A percentile compares a stretch with the other conserved stretches of the same genome.
phyloP scores from a whole-genome alignment of 2,797 vertebrate genomes.

The Spinibarbus caldwelli region DNA sequence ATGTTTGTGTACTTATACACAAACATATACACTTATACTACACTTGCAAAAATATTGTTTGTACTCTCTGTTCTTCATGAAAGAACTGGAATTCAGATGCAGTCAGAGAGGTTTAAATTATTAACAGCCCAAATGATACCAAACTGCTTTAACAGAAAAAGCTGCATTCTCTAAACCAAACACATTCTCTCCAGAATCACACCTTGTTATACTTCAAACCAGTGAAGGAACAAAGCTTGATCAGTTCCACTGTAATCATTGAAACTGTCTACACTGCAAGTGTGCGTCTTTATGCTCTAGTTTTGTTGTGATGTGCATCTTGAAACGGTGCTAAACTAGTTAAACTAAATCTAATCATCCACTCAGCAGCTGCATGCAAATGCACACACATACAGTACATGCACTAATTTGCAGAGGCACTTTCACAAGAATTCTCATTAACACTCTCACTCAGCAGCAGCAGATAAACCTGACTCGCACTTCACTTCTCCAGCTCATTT shows the following conservation, averaged over 20 bases:
- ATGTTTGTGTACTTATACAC: background rate
- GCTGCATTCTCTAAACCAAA: background rate
- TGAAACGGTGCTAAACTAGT: background rate
- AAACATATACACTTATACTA: too few species aligned
- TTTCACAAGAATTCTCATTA: background rate
- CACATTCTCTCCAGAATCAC: background rate
- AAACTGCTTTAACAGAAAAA: background rate
- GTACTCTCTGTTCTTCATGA: background rate
- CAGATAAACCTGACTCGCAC: conserved; percentile 28
- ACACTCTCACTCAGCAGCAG: conserved; percentile 6
- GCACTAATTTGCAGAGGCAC: conserved; percentile 9
- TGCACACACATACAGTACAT: conserved; percentile 2
- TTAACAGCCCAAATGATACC: background rate
- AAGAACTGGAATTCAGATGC: background rate
- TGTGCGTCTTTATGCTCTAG: background rate
- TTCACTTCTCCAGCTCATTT: conserved; percentile 14
- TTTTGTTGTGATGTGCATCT: background rate
- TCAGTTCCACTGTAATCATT: background rate
- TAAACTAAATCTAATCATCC: background rate
- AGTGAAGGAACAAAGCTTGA: background rate
- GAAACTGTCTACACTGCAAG: background rate
- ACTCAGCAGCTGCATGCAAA: background rate
- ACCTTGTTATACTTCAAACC: background rate
- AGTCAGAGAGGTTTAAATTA: background rate
- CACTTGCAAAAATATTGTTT: background rate